Percentiles rank a stretch among this genome's conserved stretches.
These are phyloP conservation scores for Pseudopipra pipra DNA, from an alignment of 2,113 vertebrate genomes.

Conservation along the genomic window DNA sequence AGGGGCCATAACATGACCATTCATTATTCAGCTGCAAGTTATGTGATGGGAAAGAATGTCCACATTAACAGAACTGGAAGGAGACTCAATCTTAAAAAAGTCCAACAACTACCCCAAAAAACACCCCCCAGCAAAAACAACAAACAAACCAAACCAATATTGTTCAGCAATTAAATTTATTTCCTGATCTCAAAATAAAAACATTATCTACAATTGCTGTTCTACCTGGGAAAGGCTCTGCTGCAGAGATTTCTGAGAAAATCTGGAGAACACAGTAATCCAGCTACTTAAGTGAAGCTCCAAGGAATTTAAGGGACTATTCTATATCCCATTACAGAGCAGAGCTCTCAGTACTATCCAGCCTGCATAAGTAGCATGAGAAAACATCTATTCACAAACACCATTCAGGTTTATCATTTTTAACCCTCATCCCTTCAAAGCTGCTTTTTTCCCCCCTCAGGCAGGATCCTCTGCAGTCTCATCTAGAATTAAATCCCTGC, in stretches of 20 bases:
- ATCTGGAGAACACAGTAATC: neutral
- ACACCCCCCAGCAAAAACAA: fast-evolving
- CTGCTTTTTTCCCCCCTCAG: neutral
- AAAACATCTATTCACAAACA: neutral
- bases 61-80: neutral
- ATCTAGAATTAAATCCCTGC: neutral
- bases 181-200: neutral
- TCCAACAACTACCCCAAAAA: neutral
- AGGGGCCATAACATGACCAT: neutral
- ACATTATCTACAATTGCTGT: neutral
- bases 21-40: neutral
- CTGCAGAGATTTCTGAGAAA: neutral
- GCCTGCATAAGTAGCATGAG: neutral
- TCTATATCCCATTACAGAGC: neutral
- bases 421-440: neutral
- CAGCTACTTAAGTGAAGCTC: neutral
- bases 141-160: neutral
- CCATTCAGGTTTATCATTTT: neutral
- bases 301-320: neutral
- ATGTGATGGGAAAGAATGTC: neutral
- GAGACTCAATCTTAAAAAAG: neutral
- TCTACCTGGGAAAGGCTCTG: neutral
- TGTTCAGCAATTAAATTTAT: neutral
- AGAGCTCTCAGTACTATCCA: neutral
- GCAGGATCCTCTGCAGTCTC: neutral